Evolutionary conservation across 2,113 vertebrate species (phyloP).

Genomic region (Oriolus oriolus): DNA sequence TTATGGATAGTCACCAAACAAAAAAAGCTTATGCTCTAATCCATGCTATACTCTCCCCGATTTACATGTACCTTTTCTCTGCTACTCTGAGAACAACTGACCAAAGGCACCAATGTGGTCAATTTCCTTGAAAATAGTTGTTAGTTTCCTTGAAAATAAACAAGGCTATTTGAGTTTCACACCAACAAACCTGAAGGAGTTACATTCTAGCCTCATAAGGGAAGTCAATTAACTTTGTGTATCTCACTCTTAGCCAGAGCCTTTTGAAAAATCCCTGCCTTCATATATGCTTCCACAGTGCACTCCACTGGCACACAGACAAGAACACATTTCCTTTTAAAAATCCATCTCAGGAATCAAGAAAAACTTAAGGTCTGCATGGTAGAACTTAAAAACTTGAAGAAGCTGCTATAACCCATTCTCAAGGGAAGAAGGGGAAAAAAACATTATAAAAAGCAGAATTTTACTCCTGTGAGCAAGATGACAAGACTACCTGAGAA

Average conservation of each 20-base stretch:
- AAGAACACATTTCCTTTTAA: not conserved
- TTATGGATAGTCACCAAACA: not conserved
- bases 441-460: not conserved
- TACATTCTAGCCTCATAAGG: not conserved
- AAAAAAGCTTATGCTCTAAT: not conserved
- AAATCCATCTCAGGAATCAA: not conserved
- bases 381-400: not conserved
- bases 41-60: not conserved
- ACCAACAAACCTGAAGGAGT: not conserved
- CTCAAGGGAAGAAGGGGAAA: not conserved
- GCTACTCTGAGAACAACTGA: not conserved
- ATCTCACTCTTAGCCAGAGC: not conserved
- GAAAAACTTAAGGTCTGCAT: not conserved
- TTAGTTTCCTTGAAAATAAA: not conserved
- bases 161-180: not conserved
- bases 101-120: not conserved
- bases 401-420: not conserved
- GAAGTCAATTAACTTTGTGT: not conserved
- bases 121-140: not conserved
- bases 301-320: slow-evolving; percentile 20
- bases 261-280: not conserved
- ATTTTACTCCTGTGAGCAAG: not conserved
- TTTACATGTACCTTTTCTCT: not conserved
- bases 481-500: not conserved
- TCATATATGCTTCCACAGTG: slow-evolving; percentile 22